These are phyloP conservation scores for Philotrypesis tridentata DNA, from an alignment of 1,140 invertebrate genomes.

Conservation along the genomic window DNA sequence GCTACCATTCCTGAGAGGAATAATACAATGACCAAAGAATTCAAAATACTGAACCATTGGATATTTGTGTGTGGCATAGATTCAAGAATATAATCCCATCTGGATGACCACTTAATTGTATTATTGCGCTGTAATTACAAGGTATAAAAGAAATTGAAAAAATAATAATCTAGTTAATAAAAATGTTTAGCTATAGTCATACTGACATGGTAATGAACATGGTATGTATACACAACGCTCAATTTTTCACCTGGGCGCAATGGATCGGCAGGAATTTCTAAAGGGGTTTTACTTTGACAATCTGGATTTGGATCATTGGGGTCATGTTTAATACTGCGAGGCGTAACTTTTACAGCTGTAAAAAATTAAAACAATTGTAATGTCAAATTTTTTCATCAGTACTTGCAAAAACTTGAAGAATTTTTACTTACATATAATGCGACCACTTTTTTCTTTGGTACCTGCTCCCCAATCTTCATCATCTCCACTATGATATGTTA, in stretches of 20 bases:
- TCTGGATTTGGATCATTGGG: conserved; percentile 67
- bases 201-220: conserved; percentile 84
- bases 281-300: conserved; percentile 75
- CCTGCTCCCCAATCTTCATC: conserved; percentile 88
- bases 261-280: conserved; percentile 80
- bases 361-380: conserved; percentile 42
- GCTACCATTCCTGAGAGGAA: conserved; percentile 98
- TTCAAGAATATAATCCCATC: conserved; percentile 99
- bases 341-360: conserved; percentile 82
- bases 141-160: conserved; percentile 2
- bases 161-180: neutral
- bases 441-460: conserved; percentile 86
- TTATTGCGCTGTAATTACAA: conserved; percentile 79
- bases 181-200: neutral
- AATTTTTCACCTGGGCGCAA: conserved; percentile 76
- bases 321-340: conserved; percentile 85
- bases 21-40: conserved; percentile 91
- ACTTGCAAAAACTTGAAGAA: conserved; percentile 8
- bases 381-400: neutral
- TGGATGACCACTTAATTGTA: conserved; percentile 96
- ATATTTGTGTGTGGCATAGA: conserved; percentile 99
- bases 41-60: conserved; percentile 98
- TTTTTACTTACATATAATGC: conserved; percentile 85
- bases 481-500: conserved; percentile 93
- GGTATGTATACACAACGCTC: conserved; percentile 90